Base-by-base conservation (phyloP, 92 coral and sea anemone genomes). In the Anthopleura xanthogrammica region DNA sequence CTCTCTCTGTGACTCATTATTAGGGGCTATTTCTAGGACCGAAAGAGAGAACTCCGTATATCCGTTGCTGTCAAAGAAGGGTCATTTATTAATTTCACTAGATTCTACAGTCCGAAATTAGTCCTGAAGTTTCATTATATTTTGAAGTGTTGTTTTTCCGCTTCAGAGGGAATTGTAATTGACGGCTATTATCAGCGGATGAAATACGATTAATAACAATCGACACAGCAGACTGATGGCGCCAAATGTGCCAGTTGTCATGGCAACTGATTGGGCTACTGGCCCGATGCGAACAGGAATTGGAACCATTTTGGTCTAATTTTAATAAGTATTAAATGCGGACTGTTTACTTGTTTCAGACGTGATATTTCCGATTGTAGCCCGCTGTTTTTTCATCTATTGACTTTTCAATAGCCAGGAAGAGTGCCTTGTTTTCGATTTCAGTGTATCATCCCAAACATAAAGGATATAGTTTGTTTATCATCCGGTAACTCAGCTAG, bases 101-200 rank as follows among this genome's bases (percentile, higher is more conserved):
- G 83, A 79, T 79, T 57, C 24, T 39, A 13, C 58, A 78, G 83
- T 60, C 60, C 56, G 57, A 79, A 79, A 79, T 79, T 62, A 79
- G 43, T 62, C 83, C 22, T 79, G 19, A 79, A 60, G 62, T 50
- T 80, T 48, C 72, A 80, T 66, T 64, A 58, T 64, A 41, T 43
- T 24, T 48, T 66, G 41, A 48, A 20, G 64, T 62, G 57, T 73
- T 80, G 83, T 66, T 80, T 79, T 80, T 80, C 83, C 83, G 83
- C 54, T 80, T 74, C 76, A 36, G 72, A 80, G 20, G 20, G 54
- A 72, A 80, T 16, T 41, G 36, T 74, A 64, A 80, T 80, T 66
- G 83, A 80, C 76, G 76, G 83, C 83, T 80, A 80, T 80, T 64
- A 80, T 72, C 64, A 80, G 65, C 83, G 83, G 83, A 80, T 80